Evolutionary conservation across 30 jellyfish, hydroid and myxozoan genomes (phyloP), one percentile per base, ranked within the genome.

Genomic region (Phacellophora camtschatica): DNA sequence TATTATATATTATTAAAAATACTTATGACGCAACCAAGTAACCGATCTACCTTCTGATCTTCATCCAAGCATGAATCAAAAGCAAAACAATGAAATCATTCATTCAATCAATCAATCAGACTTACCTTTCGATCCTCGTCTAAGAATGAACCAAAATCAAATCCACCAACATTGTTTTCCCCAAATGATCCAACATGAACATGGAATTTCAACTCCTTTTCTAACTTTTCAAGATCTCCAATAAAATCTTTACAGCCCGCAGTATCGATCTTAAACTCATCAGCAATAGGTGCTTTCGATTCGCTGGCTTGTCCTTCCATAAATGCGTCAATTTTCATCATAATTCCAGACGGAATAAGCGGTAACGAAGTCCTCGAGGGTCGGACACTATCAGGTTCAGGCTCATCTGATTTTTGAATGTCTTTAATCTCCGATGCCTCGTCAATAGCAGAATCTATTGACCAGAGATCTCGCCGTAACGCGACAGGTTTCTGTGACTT

Each of bases 381-480:
- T 4, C 74, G 90, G 33, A 64, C 32, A n/a, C n/a, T n/a, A 6
- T 78, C 90, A 10, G 74, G 2, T 19, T 64, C 83, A 63, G 34
- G 24, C 5, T 53, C 86, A 6, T 18, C 86, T 4, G 42, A 0
- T 56, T 53, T 73, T 2, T 29, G 24, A 12, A 29, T 53, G 12
- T 78, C 90, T 37, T 61, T 82, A 19, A 59, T 49, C 16, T 65
- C 66, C 30, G 77, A 57, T 22, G 82, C 87, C 28, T 68, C 95
- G 25, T 83, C 95, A 54, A 58, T 83, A 35, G 95, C 95, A 1
- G 86, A 83, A 3, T 83, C 95, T 24, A 68, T 46, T 1, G 90
- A 78, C 82, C 82, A 78, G 15, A 62, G 1, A 61, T 78, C 90
- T 1, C 90, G 82, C 2, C 90, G 90, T 15, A 78, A 12, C 18